A percentile compares a stretch with the other conserved stretches of the same genome.
Evolutionary conservation across 2,797 vertebrate species (phyloP).

Genomic region (Selene dorsalis): DNA sequence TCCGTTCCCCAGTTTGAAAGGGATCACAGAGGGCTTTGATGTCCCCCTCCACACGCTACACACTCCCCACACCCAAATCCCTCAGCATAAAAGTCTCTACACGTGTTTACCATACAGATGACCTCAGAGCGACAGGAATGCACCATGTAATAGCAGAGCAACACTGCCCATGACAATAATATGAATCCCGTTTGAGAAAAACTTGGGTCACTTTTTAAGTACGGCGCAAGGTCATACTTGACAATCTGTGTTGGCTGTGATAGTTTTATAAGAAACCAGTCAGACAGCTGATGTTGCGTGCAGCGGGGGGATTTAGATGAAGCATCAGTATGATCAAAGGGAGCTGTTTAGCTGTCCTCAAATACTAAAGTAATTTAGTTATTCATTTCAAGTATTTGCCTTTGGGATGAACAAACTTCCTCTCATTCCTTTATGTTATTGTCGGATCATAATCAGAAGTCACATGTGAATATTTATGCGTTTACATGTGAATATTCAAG

Average conservation of each 20-base stretch:
- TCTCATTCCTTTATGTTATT: neutral
- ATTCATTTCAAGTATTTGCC: constrained; percentile 43
- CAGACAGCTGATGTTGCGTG: constrained; percentile 37
- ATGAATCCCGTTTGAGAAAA: constrained; percentile 30
- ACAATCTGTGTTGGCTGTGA: constrained; percentile 7
- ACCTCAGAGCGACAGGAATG: constrained; percentile 79
- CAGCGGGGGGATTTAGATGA: constrained; percentile 25
- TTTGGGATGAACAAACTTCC: constrained; percentile 22
- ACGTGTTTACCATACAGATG: constrained; percentile 81
- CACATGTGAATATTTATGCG: neutral
- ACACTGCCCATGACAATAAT: constrained; percentile 34
- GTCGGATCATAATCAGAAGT: neutral
- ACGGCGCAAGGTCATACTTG: neutral
- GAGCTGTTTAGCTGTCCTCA: constrained; percentile 13
- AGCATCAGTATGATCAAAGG: constrained; percentile 44
- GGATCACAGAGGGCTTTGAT: constrained; percentile 81
- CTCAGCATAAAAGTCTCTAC: constrained; percentile 48
- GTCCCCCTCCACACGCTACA: constrained; percentile 1
- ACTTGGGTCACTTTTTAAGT: constrained; percentile 6
- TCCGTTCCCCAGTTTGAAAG: constrained; percentile 70
- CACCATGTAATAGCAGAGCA: constrained; percentile 61
- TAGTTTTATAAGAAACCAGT: constrained; percentile 31
- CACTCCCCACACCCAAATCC: constrained; percentile 45
- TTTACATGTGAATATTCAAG: neutral
- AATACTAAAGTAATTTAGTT: constrained; percentile 23